Evolutionary conservation across 2,888 invertebrate species (phyloP), one percentile per base, ranked within the genome.

Genomic region (Pristionchus japonicus): DNA sequence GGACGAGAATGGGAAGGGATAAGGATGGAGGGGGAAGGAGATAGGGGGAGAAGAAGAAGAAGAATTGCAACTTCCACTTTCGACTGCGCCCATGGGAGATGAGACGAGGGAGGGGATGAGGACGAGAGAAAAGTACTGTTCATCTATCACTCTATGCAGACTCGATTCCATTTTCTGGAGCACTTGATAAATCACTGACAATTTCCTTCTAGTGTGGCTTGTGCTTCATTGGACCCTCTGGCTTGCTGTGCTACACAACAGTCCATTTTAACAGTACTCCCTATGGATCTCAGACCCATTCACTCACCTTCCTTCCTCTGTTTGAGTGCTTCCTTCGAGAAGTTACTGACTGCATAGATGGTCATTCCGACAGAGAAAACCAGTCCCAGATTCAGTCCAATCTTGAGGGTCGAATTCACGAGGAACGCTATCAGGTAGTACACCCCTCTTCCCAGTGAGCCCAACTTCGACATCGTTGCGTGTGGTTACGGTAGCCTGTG

Each of bases 331-430:
- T 90, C 88, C 83, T 91, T 90, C 27, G 91, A 90, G 83, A 93
- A 91, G 64, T 92, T 91, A 83, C 91, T 91, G 27, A 92, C 91
- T 20, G 92, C 91, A 77, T 92, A 92, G 49, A 90, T 89, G 43
- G 93, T 92, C 89, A 93, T 90, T 47, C 89, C 91, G 57, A 93
- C 89, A 52, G 93, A 93, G 34, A 89, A 91, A 37, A 91, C 89
- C 23, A 93, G 88, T 34, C 91, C 89, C 15, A 91, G 89, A 64
- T 91, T 89, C 57, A 92, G 88, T 74, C 92, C 90, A 47, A 92
- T 67, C 20, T 89, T 89, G 40, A 92, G 86, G 11, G 90, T 89
- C 27, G 91, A 64, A 61, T 91, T 90, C 57, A 90, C 84, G 31
- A 93, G 40, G 88, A 93, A 90, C 40, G 91, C 89, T 34, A 93